A percentile compares a stretch with the other conserved stretches of the same genome.
These are phyloP conservation scores for Homarus gammarus DNA, from an alignment of 2,888 invertebrate species.

Conservation along the genomic window DNA sequence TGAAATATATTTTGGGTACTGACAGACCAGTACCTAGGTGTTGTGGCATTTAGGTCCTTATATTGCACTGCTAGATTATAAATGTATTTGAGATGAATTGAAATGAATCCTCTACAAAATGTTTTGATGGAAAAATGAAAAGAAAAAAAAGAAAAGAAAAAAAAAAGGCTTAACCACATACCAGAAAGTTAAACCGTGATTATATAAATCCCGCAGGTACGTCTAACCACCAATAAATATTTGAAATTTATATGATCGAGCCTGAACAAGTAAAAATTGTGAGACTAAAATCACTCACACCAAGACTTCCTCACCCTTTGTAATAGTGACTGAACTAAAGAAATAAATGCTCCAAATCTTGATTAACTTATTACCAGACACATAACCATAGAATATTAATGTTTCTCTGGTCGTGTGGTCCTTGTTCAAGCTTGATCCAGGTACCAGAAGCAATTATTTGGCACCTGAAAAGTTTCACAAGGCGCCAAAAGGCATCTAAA, in stretches of 20 bases:
- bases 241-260: neutral
- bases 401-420: neutral
- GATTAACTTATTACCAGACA: neutral
- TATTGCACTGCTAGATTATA: neutral
- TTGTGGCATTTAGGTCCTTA: neutral
- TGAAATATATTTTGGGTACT: too few species aligned
- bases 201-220: slow-evolving; percentile 1
- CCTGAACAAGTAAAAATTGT: neutral
- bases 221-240: neutral
- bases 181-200: slow-evolving; percentile 1
- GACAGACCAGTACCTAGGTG: too few species aligned
- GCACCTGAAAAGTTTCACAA: slow-evolving; percentile 40
- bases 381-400: neutral
- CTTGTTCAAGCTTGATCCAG: slow-evolving; percentile 46
- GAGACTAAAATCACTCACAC: neutral
- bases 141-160: neutral
- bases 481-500: slow-evolving; percentile 63
- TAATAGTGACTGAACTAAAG: neutral
- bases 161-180: neutral
- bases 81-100: neutral
- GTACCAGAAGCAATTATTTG: slow-evolving; percentile 43
- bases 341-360: neutral
- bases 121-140: neutral
- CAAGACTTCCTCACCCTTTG: too few species aligned
- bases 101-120: neutral